Conservation (phyloP, 2,888 invertebrate genomes). For the Hypselothyrea guttata region DNA sequence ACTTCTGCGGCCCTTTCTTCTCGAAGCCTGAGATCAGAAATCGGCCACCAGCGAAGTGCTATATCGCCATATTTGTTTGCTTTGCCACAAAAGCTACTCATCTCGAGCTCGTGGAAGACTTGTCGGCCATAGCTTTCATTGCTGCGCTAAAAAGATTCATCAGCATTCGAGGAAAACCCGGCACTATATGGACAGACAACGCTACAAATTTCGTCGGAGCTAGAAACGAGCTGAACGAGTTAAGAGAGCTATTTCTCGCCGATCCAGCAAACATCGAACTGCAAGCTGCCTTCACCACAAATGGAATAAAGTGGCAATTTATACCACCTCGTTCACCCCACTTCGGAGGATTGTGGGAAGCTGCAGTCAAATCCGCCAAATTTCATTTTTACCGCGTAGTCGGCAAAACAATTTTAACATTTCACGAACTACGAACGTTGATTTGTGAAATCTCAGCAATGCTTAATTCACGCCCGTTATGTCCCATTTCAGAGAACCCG, state of each 20-base stretch:
- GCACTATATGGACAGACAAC: constrained; percentile 5
- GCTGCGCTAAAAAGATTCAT: constrained; percentile 1
- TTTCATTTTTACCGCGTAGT: background rate
- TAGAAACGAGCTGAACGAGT: too few species aligned
- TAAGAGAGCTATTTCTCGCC: too few species aligned
- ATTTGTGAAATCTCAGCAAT: background rate
- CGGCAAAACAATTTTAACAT: background rate
- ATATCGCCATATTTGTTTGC: background rate
- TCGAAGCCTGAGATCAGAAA: background rate
- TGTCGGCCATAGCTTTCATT: background rate
- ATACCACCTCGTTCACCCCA: constrained; percentile 1
- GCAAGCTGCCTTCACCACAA: too few species aligned
- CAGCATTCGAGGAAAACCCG: background rate
- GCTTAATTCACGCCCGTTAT: background rate
- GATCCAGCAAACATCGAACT: too few species aligned
- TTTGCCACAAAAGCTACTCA: background rate
- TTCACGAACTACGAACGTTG: background rate
- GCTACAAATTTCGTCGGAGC: constrained; percentile 2
- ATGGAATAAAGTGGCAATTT: too few species aligned
- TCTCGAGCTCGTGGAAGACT: background rate
- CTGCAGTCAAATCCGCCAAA: background rate
- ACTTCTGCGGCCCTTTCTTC: background rate
- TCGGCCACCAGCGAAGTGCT: background rate
- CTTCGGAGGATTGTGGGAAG: background rate
- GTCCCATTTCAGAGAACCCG: background rate